phyloP scores from a whole-genome alignment of 2,113 vertebrate species.

The Brachionichthys hirsutus region DNA sequence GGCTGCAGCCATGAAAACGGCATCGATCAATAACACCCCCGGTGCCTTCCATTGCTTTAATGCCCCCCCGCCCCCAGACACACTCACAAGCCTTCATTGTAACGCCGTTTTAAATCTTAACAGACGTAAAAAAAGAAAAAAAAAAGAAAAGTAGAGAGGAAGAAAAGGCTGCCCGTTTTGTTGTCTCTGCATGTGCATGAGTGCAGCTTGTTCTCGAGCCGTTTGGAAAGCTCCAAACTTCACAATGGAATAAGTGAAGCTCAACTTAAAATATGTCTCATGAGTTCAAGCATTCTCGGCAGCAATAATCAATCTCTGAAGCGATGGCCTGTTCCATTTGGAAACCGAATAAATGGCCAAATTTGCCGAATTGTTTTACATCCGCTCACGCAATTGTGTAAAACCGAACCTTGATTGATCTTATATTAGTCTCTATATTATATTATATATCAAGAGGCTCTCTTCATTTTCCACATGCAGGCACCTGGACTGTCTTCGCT shows the following conservation, averaged over 20 bases:
- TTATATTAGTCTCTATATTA: conserved; percentile 17
- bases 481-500: background rate
- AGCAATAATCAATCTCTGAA: conserved; percentile 65
- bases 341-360: conserved; percentile 65
- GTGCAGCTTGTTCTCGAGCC: conserved; percentile 36
- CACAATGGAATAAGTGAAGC: conserved; percentile 49
- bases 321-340: conserved; percentile 64
- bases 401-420: conserved; percentile 48
- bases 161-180: conserved; percentile 8
- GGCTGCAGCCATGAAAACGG: conserved; percentile 62
- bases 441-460: background rate
- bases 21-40: conserved; percentile 55
- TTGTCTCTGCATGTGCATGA: conserved; percentile 2
- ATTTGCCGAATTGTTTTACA: conserved; percentile 59
- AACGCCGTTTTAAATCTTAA: conserved; percentile 38
- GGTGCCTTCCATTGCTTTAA: conserved; percentile 33
- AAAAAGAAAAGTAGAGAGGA: too few species aligned
- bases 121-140: conserved; percentile 51
- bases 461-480: conserved; percentile 6
- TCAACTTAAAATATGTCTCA: conserved; percentile 52
- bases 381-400: conserved; percentile 59
- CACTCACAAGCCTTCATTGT: conserved; percentile 4
- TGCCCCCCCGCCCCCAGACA: conserved; percentile 9
- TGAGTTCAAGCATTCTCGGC: conserved; percentile 65
- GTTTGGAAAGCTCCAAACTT: conserved; percentile 50